These are phyloP conservation scores for Drosophila kuntzei DNA, from an alignment of 2,888 invertebrate species.

Conservation along the genomic window DNA sequence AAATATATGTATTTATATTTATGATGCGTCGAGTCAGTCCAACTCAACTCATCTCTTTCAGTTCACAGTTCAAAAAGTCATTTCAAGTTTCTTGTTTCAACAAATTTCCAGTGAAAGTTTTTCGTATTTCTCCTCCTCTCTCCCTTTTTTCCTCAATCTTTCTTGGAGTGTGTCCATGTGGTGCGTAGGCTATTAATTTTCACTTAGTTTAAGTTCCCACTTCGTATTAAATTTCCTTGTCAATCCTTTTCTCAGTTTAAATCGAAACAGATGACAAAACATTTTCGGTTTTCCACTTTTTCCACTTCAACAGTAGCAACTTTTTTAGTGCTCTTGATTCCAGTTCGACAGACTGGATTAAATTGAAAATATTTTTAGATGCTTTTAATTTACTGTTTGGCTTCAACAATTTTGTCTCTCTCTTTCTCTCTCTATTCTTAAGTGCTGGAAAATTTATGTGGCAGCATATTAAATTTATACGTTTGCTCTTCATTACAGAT, in stretches of 20 bases:
- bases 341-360: slow-evolving; percentile 52
- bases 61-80: slow-evolving; percentile 80
- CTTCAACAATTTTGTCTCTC: slow-evolving; percentile 19
- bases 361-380: slow-evolving; percentile 68
- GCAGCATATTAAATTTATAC: slow-evolving; percentile 78
- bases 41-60: slow-evolving; percentile 34
- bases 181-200: slow-evolving; percentile 68
- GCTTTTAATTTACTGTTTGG: slow-evolving; percentile 53
- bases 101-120: slow-evolving; percentile 79
- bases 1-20: slow-evolving; percentile 54
- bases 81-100: slow-evolving; percentile 76
- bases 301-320: slow-evolving; percentile 25
- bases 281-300: slow-evolving; percentile 53
- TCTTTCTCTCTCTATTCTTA: slow-evolving; percentile 39
- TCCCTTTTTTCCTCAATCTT: background rate
- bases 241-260: slow-evolving; percentile 57
- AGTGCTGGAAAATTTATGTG: slow-evolving; percentile 76
- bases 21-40: slow-evolving; percentile 45
- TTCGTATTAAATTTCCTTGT: slow-evolving; percentile 67
- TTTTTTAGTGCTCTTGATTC: slow-evolving; percentile 36
- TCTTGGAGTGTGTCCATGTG: slow-evolving; percentile 10
- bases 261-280: slow-evolving; percentile 77
- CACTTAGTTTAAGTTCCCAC: slow-evolving; percentile 70
- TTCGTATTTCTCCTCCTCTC: background rate
- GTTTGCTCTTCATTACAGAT: slow-evolving; percentile 73